Percentiles rank a stretch among this genome's conserved stretches.
These are phyloP conservation scores for Latrodectus geometricus DNA, from an alignment of 1,140 invertebrate genomes.

Conservation along the genomic window DNA sequence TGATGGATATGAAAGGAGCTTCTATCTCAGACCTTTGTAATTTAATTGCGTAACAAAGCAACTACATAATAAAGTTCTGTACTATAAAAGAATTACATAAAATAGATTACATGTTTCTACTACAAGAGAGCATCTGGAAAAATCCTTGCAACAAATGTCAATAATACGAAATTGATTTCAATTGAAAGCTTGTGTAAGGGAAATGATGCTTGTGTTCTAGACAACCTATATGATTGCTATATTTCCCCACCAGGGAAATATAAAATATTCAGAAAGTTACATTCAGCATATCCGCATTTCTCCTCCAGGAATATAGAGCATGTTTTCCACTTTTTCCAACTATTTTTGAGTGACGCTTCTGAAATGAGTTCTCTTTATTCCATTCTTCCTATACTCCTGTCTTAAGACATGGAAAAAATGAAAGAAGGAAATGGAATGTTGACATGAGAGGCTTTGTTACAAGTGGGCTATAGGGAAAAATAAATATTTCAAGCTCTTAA, in stretches of 20 bases:
- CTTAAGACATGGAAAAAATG: neutral
- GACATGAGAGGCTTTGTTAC: neutral
- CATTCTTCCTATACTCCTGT: neutral
- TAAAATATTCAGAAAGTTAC: slow-evolving; percentile 22
- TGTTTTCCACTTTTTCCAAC: slow-evolving; percentile 14
- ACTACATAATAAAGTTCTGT: too few species aligned
- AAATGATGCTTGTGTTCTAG: neutral
- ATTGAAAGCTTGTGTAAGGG: neutral
- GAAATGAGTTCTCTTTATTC: slow-evolving; percentile 36
- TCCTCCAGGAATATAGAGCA: slow-evolving; percentile 11
- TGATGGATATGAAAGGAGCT: too few species aligned
- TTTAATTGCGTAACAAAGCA: too few species aligned
- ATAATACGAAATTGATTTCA: neutral
- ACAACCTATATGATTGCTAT: neutral
- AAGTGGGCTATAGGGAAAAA: too few species aligned
- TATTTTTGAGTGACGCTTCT: slow-evolving; percentile 23
- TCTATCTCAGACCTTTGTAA: too few species aligned
- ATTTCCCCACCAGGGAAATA: neutral
- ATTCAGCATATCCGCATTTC: slow-evolving; percentile 5
- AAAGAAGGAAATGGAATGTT: neutral
- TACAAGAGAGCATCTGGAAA: too few species aligned
- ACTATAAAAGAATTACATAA: too few species aligned
- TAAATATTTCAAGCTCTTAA: too few species aligned
- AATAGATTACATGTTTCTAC: too few species aligned
- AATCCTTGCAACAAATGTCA: neutral